phyloP scores from a whole-genome alignment of 2,888 invertebrate species.

The Cerceris rybyensis region DNA sequence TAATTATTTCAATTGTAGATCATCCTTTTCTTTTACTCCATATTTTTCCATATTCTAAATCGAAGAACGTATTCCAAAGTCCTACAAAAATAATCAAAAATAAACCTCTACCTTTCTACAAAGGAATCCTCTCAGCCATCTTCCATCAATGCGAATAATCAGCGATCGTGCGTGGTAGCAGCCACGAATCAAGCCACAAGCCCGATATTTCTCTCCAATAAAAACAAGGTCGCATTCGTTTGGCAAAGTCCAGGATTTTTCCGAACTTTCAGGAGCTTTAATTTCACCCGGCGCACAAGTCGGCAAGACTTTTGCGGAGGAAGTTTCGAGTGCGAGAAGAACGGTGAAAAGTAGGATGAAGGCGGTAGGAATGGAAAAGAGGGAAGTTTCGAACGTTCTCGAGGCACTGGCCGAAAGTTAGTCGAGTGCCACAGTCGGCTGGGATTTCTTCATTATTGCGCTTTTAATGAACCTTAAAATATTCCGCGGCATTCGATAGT shows the following conservation, averaged over 20 bases:
- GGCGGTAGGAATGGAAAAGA: conserved; percentile 2
- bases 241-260: conserved; percentile 39
- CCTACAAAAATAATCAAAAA: too few relatives aligned
- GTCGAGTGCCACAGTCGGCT: conserved; percentile 43
- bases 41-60: too few relatives aligned
- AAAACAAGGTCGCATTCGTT: conserved; percentile 23
- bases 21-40: too few relatives aligned
- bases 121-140: too few relatives aligned
- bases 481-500: conserved; percentile 56
- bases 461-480: conserved; percentile 75
- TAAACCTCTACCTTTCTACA: too few relatives aligned
- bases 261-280: conserved; percentile 40
- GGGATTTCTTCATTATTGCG: conserved; percentile 71
- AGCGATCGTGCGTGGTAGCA: too few relatives aligned
- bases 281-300: conserved; percentile 31
- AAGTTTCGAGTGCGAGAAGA: conserved; percentile 59
- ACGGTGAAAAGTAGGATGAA: conserved; percentile 24
- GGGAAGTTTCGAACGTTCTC: conserved; percentile 31
- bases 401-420: conserved; percentile 53
- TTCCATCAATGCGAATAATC: too few relatives aligned
- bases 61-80: too few relatives aligned
- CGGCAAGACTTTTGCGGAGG: conserved; percentile 61
- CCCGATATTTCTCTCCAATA: background rate
- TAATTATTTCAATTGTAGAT: too few relatives aligned
- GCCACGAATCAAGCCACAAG: too few relatives aligned